Evolutionary conservation across 2,113 vertebrate species (phyloP), one percentile per base, ranked within the genome.

Genomic region (Speoplatyrhinus poulsoni): DNA sequence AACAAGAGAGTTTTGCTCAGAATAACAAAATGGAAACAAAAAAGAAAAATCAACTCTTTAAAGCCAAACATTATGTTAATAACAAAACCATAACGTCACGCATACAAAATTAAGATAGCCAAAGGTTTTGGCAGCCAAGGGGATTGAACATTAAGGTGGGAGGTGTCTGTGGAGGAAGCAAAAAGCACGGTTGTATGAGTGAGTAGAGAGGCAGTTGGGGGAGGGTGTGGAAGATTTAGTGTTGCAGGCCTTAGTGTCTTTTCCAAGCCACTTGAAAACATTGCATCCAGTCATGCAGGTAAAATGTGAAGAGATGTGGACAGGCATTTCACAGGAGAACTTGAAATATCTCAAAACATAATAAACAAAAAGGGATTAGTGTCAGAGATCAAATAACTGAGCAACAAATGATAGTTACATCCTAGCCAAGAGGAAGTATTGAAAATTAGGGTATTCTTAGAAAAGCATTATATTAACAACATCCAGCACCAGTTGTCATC

Each of bases 271-370:
- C 91, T 95, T 80, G 90, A 93, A 94, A 92, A 94, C 93, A 95
- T 95, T 92, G 95, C 98, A 99, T 98, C 93, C 96, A 98, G 81
- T 94, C 98, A 99, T 99, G 98, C 97, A 97, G 94, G 95, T 94
- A 88, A 90, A 96, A 87, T 93, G 95, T 95, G 90, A 92, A 93
- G 80, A 91, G 77, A 92, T 75, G 90, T 89, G 94, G 93, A 94
- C 94, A 96, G 96, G 96, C 96, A 98, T 97, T 96, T 95, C 95
- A 98, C 95, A 97, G 95, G 95, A 97, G 94, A 89, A 95, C 95
- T 95, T 93, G 87, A 85, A 73, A 86, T 72, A 80, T 65, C 62
- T 49, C 61, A 91, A 85, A 93, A 90, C 76, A 89, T 77, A 73
- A 53, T 26, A 87, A 89, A 80, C 76, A 19, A 83, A 85, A 86